Conservation (phyloP, 2,888 invertebrate genomes). For the Nomada fucata region DNA sequence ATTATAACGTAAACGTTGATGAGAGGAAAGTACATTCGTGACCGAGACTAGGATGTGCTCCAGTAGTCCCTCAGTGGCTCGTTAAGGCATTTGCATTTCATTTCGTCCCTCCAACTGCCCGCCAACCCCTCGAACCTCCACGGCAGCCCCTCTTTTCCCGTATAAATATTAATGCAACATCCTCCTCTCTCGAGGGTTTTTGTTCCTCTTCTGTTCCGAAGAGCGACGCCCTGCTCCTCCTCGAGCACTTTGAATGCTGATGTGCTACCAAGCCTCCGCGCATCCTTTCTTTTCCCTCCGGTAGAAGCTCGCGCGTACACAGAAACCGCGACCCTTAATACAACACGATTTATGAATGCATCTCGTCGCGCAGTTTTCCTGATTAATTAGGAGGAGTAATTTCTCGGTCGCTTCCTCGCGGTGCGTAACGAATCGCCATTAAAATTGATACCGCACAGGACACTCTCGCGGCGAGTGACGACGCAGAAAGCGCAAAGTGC, state of each 20-base stretch:
- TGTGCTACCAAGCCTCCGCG: constrained; percentile 76
- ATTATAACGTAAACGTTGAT: constrained; percentile 79
- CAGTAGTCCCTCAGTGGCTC: constrained; percentile 84
- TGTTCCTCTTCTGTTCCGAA: constrained; percentile 79
- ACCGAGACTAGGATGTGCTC: constrained; percentile 79
- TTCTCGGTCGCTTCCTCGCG: constrained; percentile 9
- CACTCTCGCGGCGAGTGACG: too few species aligned
- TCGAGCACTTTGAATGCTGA: constrained; percentile 84
- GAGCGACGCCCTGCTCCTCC: constrained; percentile 73
- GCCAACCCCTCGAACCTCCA: constrained; percentile 62
- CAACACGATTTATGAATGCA: constrained; percentile 80
- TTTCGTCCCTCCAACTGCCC: constrained; percentile 74
- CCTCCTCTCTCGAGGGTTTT: constrained; percentile 83
- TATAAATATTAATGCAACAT: constrained; percentile 85
- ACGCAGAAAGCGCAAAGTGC: too few species aligned
- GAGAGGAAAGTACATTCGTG: constrained; percentile 81
- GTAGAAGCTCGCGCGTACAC: constrained; percentile 37
- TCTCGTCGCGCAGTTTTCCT: neutral
- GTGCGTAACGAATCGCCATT: neutral
- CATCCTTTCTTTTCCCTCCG: constrained; percentile 36
- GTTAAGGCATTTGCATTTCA: constrained; percentile 85
- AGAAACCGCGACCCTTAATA: constrained; percentile 78
- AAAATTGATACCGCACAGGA: too few species aligned
- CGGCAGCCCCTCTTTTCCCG: constrained; percentile 78
- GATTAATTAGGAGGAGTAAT: neutral